A percentile compares a stretch with the other conserved stretches of the same genome.
These are phyloP conservation scores for Athene cunicularia DNA, from an alignment of 2,113 vertebrate species.

Conservation along the genomic window DNA sequence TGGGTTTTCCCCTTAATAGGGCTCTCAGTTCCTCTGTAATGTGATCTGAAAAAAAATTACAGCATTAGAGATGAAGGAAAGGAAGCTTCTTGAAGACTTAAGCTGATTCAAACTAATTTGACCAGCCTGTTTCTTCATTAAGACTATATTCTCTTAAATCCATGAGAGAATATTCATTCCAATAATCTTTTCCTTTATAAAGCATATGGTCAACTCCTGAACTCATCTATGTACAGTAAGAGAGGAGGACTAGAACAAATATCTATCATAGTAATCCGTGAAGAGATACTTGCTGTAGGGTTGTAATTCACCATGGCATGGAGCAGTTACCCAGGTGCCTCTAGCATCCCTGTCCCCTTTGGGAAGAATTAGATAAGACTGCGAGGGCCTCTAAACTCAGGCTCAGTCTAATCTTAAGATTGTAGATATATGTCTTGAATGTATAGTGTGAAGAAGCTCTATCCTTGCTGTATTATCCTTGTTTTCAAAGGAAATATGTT, in stretches of 20 bases:
- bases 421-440: neutral
- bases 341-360: neutral
- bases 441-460: neutral
- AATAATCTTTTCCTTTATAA: neutral
- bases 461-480: neutral
- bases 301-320: neutral
- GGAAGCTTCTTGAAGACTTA: neutral
- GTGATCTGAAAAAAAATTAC: constrained; percentile 15
- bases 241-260: neutral
- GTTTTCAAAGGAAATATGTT: neutral
- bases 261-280: neutral
- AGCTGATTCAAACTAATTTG: neutral
- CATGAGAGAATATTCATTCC: neutral
- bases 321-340: neutral
- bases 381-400: neutral
- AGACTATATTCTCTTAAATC: neutral
- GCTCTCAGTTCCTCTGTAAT: constrained; percentile 44
- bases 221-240: neutral
- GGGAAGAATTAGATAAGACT: constrained; percentile 10
- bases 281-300: neutral
- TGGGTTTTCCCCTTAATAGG: constrained; percentile 55
- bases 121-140: neutral
- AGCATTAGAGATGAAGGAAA: neutral
- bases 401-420: neutral
- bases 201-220: neutral